Evolutionary conservation across 1,140 invertebrate genomes (phyloP).

Genomic region (Manduca sexta): DNA sequence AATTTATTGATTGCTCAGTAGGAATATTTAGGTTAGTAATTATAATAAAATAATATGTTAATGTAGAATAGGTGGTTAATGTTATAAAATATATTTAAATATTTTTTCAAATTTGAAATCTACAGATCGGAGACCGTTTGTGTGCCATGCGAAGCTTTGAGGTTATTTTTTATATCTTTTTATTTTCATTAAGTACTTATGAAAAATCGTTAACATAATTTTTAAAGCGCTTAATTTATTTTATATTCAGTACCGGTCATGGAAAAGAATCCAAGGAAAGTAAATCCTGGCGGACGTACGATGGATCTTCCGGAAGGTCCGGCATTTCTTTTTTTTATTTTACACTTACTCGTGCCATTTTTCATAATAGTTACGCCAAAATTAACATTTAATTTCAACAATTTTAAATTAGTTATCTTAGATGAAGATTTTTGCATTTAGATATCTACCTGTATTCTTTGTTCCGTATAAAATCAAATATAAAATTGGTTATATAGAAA

Average conservation of each 20-base stretch:
- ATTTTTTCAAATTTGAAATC: not conserved
- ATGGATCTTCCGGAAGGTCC: slow-evolving; percentile 33
- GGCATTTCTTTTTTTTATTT: slow-evolving; percentile 25
- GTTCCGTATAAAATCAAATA: no score
- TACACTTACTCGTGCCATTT: no score
- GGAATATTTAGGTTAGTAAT: not conserved
- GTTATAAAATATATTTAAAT: slow-evolving; percentile 1
- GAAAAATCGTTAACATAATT: not conserved
- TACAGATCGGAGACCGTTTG: slow-evolving; percentile 19
- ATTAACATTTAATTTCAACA: no score
- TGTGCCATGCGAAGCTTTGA: slow-evolving; percentile 18
- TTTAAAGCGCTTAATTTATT: not conserved
- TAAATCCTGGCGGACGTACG: slow-evolving; percentile 35
- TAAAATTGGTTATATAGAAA: no score
- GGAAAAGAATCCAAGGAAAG: not conserved
- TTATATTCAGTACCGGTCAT: slow-evolving; percentile 7
- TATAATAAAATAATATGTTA: no score
- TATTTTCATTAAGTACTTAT: slow-evolving; percentile 1
- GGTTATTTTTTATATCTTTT: slow-evolving; percentile 24
- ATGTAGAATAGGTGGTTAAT: no score
- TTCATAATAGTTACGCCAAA: no score
- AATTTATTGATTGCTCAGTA: not conserved
- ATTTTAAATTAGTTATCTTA: no score
- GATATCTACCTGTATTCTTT: not conserved
- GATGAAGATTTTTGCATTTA: no score